Base-by-base conservation (phyloP, 2,888 invertebrate genomes). In the Coelinius sp. region DNA sequence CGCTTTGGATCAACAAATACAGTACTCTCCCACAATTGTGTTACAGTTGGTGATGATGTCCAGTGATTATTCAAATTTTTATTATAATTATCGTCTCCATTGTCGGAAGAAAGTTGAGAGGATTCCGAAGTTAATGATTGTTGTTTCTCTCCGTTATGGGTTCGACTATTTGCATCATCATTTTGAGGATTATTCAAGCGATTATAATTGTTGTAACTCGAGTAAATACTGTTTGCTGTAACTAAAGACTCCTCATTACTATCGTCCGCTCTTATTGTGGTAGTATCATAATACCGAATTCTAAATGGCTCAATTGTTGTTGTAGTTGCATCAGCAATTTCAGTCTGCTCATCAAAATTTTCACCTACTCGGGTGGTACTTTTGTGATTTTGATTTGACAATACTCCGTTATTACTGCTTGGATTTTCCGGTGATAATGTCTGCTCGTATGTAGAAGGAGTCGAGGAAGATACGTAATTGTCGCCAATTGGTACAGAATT, bases 1-100 rank as follows among this genome's bases (percentile, higher is more conserved):
- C 92, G 91, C 31, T 92, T 89, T 0, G 95, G 94, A 84, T 94
- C 93, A 6, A 94, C 88, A 75, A 91, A 91, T 8, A 92, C 91
- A 0, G 94, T 92, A 62, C 92, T 92, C 68, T 92, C 91, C 93
- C 92, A 93, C 59, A 92, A 88, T 88, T 88, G 90, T 56, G 89
- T 91, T 79, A 88, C 92, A 1, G 80, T 89, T 85, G 90, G 89
- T 2, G 89, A 88, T 0, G 88, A 86, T 0, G 88, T 86, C 90
- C 90, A 90, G 1, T 89, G 89, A 74, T 88, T 84, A 73, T 87
- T 73, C 82, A 88, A 59, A 84, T 88, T 78, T 86, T 79, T 62
- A 8, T 69, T 59, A n/a, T 49, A 7, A 8, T 49, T 22, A 31
- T 27, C 31, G 35, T 17, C 25, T 3, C 8, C 56, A 7, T 31